A percentile compares a stretch with the other conserved stretches of the same genome.
Conservation (phyloP, 2,888 invertebrate genomes). For the Oscheius onirici region DNA sequence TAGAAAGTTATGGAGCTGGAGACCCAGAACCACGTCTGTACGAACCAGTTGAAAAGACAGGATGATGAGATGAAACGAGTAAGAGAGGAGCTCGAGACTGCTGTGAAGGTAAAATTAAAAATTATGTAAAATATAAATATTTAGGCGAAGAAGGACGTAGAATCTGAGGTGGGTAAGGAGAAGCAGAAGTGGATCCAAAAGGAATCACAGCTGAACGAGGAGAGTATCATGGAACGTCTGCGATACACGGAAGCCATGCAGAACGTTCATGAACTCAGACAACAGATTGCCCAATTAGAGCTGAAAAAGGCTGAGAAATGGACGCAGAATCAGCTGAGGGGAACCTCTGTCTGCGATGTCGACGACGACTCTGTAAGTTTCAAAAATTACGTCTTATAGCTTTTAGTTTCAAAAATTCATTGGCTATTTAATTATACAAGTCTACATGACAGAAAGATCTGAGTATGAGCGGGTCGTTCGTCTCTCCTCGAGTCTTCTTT, state of each 20-base stretch:
- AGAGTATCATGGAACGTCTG: constrained; percentile 76
- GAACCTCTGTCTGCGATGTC: constrained; percentile 62
- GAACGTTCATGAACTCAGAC: constrained; percentile 89
- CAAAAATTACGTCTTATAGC: too few species aligned
- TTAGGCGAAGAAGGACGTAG: constrained; percentile 71
- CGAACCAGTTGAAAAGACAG: constrained; percentile 80
- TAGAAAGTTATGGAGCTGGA: constrained; percentile 95
- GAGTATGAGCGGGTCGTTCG: too few species aligned
- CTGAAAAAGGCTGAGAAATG: constrained; percentile 77
- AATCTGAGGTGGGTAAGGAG: constrained; percentile 89
- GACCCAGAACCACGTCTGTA: constrained; percentile 79
- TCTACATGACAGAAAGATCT: too few species aligned
- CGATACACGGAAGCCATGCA: constrained; percentile 94
- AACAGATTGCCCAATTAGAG: constrained; percentile 91
- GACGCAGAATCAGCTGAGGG: constrained; percentile 67
- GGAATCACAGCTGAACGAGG: constrained; percentile 75
- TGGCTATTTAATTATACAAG: too few species aligned
- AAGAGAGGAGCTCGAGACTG: constrained; percentile 82
- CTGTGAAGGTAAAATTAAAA: constrained; percentile 76
- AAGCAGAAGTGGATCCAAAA: constrained; percentile 83
- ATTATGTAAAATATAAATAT: constrained; percentile 61
- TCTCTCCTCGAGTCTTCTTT: too few species aligned
- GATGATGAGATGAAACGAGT: constrained; percentile 90
- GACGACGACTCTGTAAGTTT: constrained; percentile 65
- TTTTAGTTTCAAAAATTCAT: not conserved